A percentile compares a stretch with the other conserved stretches of the same genome.
These are phyloP conservation scores for Mionectes macconnelli DNA, from an alignment of 2,113 vertebrate species.

Conservation along the genomic window DNA sequence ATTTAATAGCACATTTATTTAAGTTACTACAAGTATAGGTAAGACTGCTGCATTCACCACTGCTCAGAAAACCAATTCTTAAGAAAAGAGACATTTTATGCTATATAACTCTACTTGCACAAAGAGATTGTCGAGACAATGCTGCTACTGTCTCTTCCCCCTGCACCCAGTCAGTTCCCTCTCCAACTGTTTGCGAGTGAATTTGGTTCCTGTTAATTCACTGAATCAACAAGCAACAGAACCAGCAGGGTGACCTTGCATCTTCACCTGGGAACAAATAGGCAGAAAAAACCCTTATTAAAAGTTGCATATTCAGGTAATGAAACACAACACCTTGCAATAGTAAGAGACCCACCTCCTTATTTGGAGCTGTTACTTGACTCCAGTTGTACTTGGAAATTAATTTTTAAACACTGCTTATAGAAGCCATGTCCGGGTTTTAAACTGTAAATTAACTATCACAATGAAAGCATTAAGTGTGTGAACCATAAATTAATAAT, in stretches of 20 bases:
- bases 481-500: not conserved
- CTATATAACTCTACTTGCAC: not conserved
- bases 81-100: not conserved
- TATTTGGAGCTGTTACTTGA: not conserved
- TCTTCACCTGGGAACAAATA: not conserved
- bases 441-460: not conserved
- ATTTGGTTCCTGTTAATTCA: slow-evolving; percentile 11
- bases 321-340: not conserved
- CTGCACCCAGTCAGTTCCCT: not conserved
- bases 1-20: not conserved
- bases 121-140: not conserved
- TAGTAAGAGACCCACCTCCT: not conserved
- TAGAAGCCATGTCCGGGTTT: not conserved
- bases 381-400: not conserved
- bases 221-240: not conserved
- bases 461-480: not conserved
- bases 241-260: not conserved
- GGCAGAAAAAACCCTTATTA: not conserved
- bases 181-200: not conserved
- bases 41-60: not conserved
- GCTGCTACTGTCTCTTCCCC: not conserved
- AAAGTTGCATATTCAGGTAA: not conserved
- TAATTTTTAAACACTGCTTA: not conserved
- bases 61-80: not conserved
- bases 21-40: not conserved